phyloP scores from a whole-genome alignment of 1,140 invertebrate species.

The Papilio xuthus region DNA sequence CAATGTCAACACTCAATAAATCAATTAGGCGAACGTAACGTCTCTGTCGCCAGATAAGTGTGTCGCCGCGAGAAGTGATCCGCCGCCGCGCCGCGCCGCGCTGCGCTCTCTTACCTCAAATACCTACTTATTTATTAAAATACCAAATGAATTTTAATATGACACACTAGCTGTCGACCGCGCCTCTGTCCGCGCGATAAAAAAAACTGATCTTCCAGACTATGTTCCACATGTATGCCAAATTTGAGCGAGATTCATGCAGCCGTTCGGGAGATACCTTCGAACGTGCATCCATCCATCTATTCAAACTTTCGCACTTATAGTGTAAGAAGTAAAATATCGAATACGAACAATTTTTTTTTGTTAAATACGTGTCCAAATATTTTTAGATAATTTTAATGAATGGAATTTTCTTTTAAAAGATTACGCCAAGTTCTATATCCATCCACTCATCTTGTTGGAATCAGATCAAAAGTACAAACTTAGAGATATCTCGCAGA shows the following conservation, averaged over 20 bases:
- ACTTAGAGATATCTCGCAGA: background rate
- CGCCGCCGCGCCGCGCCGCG: background rate
- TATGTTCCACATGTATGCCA: too few species aligned
- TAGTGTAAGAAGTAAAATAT: too few species aligned
- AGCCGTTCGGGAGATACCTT: too few species aligned
- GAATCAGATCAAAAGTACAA: background rate
- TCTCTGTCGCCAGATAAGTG: slow-evolving; percentile 54
- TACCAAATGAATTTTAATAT: background rate
- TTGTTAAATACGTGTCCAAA: too few species aligned
- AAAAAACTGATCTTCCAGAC: too few species aligned
- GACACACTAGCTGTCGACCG: background rate
- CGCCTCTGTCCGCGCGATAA: too few species aligned
- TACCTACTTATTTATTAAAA: background rate
- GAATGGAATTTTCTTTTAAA: background rate
- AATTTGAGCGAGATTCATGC: too few species aligned
- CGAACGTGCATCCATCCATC: too few species aligned
- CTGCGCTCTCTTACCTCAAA: background rate
- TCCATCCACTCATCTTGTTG: background rate
- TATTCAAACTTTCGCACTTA: too few species aligned
- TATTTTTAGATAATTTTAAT: too few species aligned
- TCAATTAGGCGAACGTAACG: slow-evolving; percentile 69
- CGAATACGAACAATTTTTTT: too few species aligned
- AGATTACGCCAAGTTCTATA: background rate
- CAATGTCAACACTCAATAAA: slow-evolving; percentile 74
- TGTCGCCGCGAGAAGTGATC: slow-evolving; percentile 9